These are phyloP conservation scores for Rhabdomys dilectus DNA, from an alignment of 2,113 vertebrate genomes.

Conservation along the genomic window DNA sequence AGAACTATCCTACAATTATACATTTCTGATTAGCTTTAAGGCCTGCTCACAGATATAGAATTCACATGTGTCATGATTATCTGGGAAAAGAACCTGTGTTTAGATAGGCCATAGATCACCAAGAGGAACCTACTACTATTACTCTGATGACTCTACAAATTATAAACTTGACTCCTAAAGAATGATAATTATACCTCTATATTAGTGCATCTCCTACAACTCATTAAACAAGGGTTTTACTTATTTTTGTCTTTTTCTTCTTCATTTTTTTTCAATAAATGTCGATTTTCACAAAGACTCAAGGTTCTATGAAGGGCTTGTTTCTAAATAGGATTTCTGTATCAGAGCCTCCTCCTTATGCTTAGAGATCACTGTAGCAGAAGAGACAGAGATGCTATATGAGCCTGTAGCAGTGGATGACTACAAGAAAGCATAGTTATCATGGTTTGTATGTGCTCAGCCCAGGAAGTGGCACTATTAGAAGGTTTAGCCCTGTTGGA, in stretches of 20 bases:
- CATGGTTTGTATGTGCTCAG: no score
- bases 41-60: neutral
- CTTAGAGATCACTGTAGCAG: neutral
- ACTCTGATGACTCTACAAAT: neutral
- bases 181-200: neutral
- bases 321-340: neutral
- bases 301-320: neutral
- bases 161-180: neutral
- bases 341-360: neutral
- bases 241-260: neutral
- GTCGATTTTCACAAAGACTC: neutral
- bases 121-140: neutral
- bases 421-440: no score
- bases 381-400: neutral
- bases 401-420: neutral
- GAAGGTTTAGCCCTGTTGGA: no score
- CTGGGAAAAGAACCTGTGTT: neutral
- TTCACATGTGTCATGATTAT: neutral
- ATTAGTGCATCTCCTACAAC: neutral
- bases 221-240: neutral
- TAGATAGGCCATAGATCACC: neutral
- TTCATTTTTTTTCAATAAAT: neutral
- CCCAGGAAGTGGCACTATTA: no score
- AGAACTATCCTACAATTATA: neutral
- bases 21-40: neutral